These are phyloP conservation scores for Epistrophe grossulariae DNA, from an alignment of 2,888 invertebrate genomes.

Conservation along the genomic window DNA sequence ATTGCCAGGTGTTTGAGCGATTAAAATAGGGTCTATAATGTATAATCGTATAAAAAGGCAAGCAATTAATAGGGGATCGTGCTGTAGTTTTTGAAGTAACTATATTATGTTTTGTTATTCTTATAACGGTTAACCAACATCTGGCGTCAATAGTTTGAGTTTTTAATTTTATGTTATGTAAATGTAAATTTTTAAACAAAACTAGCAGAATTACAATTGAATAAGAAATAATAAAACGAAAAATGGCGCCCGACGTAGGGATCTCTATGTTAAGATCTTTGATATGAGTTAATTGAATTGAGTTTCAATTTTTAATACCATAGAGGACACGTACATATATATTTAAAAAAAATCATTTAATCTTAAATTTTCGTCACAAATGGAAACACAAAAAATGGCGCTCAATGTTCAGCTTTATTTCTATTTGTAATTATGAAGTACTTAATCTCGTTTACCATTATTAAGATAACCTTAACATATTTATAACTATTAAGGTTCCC, in stretches of 20 bases:
- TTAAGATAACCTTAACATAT: too few relatives aligned
- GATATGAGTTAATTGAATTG: too few relatives aligned
- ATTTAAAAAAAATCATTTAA: too few relatives aligned
- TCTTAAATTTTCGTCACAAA: too few relatives aligned
- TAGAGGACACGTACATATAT: too few relatives aligned
- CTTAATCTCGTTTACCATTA: too few relatives aligned
- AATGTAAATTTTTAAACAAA: background rate
- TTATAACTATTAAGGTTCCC: too few relatives aligned
- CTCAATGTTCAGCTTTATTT: too few relatives aligned
- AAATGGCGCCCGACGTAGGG: background rate
- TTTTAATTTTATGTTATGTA: background rate
- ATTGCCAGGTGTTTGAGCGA: conserved; percentile 12
- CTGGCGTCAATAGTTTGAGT: background rate
- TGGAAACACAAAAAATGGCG: too few relatives aligned
- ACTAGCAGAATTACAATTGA: background rate
- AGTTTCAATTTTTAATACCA: too few relatives aligned
- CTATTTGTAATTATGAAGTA: too few relatives aligned
- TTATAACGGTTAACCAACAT: background rate
- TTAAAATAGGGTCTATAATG: background rate
- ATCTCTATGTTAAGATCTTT: background rate
- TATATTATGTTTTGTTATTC: background rate
- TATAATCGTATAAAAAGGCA: background rate
- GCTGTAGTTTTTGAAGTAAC: conserved; percentile 11
- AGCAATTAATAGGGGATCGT: background rate
- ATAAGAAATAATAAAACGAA: background rate